These are phyloP conservation scores for Peromyscus eremicus DNA, from an alignment of 2,797 vertebrate genomes.

Conservation along the genomic window DNA sequence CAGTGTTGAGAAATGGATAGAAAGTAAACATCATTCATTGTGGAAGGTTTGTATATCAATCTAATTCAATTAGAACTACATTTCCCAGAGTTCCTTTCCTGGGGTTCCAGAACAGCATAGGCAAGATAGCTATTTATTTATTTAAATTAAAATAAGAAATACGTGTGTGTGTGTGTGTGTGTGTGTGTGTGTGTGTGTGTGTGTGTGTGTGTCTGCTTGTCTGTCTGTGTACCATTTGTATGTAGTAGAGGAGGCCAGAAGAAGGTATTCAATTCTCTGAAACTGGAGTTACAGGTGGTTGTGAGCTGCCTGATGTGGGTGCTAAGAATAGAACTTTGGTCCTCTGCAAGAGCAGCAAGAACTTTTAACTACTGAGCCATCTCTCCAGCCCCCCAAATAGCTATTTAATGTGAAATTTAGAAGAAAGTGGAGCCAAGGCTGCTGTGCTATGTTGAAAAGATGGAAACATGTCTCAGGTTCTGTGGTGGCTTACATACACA, in stretches of 20 bases:
- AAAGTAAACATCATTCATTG: neutral
- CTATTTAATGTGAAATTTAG: neutral
- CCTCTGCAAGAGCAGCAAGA: neutral
- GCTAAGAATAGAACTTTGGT: neutral
- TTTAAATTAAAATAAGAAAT: neutral
- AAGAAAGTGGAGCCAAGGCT: neutral
- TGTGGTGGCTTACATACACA: too few species aligned
- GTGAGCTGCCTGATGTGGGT: neutral
- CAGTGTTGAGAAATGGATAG: neutral
- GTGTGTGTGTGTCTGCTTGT: neutral
- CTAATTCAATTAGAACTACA: neutral
- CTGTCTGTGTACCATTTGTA: neutral
- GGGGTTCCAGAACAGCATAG: neutral
- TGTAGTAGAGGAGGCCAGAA: neutral
- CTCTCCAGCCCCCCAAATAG: neutral
- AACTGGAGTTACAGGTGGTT: neutral
- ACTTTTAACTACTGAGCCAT: neutral
- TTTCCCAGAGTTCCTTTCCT: neutral
- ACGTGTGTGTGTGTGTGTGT: neutral
- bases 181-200: too few species aligned
- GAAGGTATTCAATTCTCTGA: neutral
- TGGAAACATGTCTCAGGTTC: neutral
- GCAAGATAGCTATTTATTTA: neutral
- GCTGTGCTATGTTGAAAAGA: neutral
- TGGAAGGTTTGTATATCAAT: too few species aligned